Conservation (phyloP, 30 jellyfish, hydroid and myxozoan species). For the Clytia hemisphaerica region DNA sequence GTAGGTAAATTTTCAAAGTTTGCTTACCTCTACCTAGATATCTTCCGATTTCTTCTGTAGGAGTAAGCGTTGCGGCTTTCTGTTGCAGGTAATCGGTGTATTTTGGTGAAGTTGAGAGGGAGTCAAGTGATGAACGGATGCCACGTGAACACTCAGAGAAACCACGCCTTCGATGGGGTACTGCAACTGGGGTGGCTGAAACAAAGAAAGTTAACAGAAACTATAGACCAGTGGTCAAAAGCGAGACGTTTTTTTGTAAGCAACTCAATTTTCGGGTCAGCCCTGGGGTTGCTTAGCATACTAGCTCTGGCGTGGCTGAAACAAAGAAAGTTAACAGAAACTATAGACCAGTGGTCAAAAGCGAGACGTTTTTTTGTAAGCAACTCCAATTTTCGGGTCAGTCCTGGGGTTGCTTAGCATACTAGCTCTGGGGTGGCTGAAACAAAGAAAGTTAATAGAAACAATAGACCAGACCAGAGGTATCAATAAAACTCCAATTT, state of each 20-base stretch:
- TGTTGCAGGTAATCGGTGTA: conserved; percentile 35
- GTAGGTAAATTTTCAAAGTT: neutral
- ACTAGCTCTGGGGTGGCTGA: conserved; percentile 97
- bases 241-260: neutral
- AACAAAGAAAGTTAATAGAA: neutral
- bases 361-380: neutral
- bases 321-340: neutral
- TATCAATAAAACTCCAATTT: neutral
- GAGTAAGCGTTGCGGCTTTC: conserved; percentile 18
- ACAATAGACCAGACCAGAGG: neutral
- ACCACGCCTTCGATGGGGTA: conserved; percentile 83
- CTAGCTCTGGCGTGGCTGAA: conserved; percentile 96
- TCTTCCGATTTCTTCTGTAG: neutral
- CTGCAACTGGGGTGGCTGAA: conserved; percentile 97
- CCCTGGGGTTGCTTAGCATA: too few relatives aligned
- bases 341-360: neutral
- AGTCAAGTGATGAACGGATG: conserved; percentile 57
- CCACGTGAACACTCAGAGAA: conserved; percentile 82
- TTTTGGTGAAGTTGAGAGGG: conserved; percentile 37
- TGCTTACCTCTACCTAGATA: conserved; percentile 18
- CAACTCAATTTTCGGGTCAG: too few relatives aligned
- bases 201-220: neutral
- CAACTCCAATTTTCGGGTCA: too few relatives aligned
- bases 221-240: neutral
- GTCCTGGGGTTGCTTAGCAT: too few relatives aligned